phyloP scores from a whole-genome alignment of 1,140 invertebrate genomes.

The Mamestra configurata region DNA sequence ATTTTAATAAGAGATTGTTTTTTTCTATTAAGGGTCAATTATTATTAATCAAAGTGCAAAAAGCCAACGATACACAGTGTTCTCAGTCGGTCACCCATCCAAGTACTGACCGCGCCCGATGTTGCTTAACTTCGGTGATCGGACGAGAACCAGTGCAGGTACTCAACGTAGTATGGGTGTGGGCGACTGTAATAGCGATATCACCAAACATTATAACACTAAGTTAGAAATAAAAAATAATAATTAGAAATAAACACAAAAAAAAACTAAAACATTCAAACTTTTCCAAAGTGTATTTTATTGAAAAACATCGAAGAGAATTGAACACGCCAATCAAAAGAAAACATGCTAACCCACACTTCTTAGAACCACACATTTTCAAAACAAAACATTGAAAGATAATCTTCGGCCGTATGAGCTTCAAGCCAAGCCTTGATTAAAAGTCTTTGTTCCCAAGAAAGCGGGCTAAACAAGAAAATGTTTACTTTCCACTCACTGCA shows the following conservation, averaged over 20 bases:
- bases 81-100: conserved; percentile 60
- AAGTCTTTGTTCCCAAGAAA: conserved; percentile 51
- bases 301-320: neutral
- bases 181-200: no score
- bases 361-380: neutral
- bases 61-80: conserved; percentile 60
- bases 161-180: no score
- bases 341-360: neutral
- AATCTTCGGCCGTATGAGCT: conserved; percentile 43
- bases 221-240: no score
- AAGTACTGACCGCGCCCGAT: conserved; percentile 62
- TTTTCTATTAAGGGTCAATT: no score
- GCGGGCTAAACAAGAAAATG: conserved; percentile 43
- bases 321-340: neutral
- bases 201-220: no score
- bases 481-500: conserved; percentile 45
- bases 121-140: conserved; percentile 64
- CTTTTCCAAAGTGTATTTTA: no score
- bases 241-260: no score
- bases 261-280: neutral
- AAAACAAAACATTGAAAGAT: conserved; percentile 30
- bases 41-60: neutral
- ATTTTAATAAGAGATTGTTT: no score
- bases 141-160: conserved; percentile 64
- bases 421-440: conserved; percentile 49